phyloP scores from a whole-genome alignment of 2,113 vertebrate species.

The Neofelis nebulosa region DNA sequence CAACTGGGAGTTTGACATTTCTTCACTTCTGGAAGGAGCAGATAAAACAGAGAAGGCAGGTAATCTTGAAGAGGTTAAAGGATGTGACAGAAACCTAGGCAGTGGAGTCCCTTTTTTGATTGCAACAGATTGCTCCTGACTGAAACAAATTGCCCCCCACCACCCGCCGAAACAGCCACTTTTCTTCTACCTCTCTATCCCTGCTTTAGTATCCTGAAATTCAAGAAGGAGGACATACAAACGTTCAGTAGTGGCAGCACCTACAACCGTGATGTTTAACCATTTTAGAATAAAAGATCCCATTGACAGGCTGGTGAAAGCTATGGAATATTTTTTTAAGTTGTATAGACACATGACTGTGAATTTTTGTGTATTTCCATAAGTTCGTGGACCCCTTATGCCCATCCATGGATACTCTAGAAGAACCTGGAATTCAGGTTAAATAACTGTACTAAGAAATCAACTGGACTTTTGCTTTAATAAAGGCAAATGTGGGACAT shows the following conservation, averaged over 20 bases:
- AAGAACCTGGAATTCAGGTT: not conserved
- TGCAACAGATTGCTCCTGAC: not conserved
- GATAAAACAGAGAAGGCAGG: not conserved
- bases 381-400: not conserved
- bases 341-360: not conserved
- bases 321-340: not conserved
- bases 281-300: not conserved
- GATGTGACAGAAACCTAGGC: not conserved
- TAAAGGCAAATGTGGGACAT: not conserved
- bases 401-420: not conserved
- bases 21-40: not conserved
- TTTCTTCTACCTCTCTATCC: not conserved
- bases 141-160: not conserved
- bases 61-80: not conserved
- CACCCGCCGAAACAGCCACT: not conserved
- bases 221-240: not conserved
- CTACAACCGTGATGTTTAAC: not conserved
- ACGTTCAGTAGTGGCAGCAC: not conserved
- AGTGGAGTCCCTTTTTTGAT: not conserved
- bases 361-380: not conserved
- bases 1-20: not conserved
- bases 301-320: constrained; percentile 2
- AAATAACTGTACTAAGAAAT: constrained; percentile 1
- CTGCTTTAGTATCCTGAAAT: constrained; percentile 14
- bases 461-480: not conserved